These are phyloP conservation scores for Desmodus rotundus DNA, from an alignment of 2,113 vertebrate species.

Conservation along the genomic window DNA sequence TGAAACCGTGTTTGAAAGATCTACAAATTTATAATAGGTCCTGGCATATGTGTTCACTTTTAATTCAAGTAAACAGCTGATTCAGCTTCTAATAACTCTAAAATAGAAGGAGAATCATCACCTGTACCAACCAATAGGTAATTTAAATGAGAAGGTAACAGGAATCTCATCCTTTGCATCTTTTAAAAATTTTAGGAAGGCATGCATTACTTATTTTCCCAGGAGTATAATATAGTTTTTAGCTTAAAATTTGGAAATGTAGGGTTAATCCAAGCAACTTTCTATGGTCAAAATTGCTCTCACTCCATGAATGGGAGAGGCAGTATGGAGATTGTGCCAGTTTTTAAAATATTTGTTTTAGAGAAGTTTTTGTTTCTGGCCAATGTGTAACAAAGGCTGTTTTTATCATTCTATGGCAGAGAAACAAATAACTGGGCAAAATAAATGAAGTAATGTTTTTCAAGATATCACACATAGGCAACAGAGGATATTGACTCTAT, in stretches of 20 bases:
- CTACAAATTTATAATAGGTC: not conserved
- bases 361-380: not conserved
- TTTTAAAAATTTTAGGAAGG: not conserved
- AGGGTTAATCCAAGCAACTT: not conserved
- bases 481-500: not conserved
- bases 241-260: slow-evolving; percentile 9
- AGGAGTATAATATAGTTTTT: not conserved
- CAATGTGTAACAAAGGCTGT: not conserved
- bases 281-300: not conserved
- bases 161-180: not conserved
- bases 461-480: not conserved
- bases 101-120: not conserved
- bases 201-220: not conserved
- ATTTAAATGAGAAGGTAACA: slow-evolving; percentile 1
- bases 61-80: not conserved
- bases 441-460: not conserved
- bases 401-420: not conserved
- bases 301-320: not conserved
- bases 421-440: slow-evolving; percentile 2
- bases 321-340: not conserved
- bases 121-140: not conserved
- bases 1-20: not conserved
- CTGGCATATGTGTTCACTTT: not conserved
- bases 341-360: not conserved
- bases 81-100: not conserved